A percentile compares a stretch with the other conserved stretches of the same genome.
These are phyloP conservation scores for Macropus fuliginosus DNA, from an alignment of 2,797 vertebrate genomes.

Conservation along the genomic window DNA sequence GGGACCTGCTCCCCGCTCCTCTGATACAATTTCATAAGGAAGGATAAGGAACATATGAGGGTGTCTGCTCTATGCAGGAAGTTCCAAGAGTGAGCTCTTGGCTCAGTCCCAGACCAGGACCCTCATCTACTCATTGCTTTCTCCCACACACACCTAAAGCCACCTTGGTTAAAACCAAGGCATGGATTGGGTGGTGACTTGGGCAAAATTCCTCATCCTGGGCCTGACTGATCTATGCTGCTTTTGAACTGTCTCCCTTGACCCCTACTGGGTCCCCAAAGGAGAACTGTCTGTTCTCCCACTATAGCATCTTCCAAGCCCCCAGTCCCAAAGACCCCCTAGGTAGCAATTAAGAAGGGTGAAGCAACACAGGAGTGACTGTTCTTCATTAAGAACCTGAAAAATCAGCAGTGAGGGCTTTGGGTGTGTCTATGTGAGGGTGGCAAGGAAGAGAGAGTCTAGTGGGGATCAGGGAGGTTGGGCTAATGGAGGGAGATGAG, in stretches of 20 bases:
- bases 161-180: not conserved
- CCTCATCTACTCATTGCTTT: not conserved
- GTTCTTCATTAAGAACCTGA: not conserved
- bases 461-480: not conserved
- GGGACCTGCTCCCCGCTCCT: not conserved
- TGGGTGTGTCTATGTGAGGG: accelerated
- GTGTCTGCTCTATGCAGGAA: not conserved
- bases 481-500: not conserved
- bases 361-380: accelerated
- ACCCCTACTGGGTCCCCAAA: not conserved
- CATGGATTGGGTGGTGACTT: not conserved
- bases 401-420: not conserved
- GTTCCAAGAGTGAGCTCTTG: not conserved
- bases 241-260: not conserved
- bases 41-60: not conserved
- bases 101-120: no score
- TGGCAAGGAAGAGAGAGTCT: not conserved
- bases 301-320: not conserved
- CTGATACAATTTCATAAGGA: not conserved
- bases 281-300: not conserved
- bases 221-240: not conserved
- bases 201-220: not conserved
- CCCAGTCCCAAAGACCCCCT: not conserved
- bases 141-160: not conserved
- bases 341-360: not conserved